Base-by-base conservation (phyloP, 2,888 invertebrate species). In the Drosophila fulvimacula region DNA sequence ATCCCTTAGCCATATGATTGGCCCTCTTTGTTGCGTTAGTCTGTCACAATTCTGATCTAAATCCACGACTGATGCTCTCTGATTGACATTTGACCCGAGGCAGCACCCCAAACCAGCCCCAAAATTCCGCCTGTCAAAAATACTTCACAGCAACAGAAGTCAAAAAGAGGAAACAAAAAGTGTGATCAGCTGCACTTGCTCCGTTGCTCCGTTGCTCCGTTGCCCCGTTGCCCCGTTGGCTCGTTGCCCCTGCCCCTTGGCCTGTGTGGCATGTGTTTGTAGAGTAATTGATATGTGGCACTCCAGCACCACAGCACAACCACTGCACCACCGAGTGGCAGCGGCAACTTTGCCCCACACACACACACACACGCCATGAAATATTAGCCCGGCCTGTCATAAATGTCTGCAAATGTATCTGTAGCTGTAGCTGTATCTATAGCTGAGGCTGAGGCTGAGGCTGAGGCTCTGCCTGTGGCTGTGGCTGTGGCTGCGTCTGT, bases 251-350 rank as follows among this genome's bases (percentile, higher is more conserved):
- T 48, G 60, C 53, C 30, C 49, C 17, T 36, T 39, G 44, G 59
- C 49, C 53, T 72, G 69, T 68, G 69, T 71, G 79, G 81, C 87
- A 84, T 91, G 85, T 91, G 90, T 91, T 91, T 91, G 85, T 84
- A 76, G 75, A 88, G 91, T 91, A 91, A 91, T 91, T 91, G 91
- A 91, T 91, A 91, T 88, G 48, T 48, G 88, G 87, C 88, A 90
- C 91, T 46, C 57, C 44, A 13, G 36, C 57, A 82, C 69, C 46
- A 83, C 68, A 36, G 46, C 39, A 69, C 39, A 69, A 71, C 53
- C 70, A 60, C 68, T 55, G 57, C 75, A 63, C 56, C 69, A 64
- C 58, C 60, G 61, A 56, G 48, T 10, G 11, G 30, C 63, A 71
- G 53, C 55, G 32, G 62, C 67, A 68, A 58, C 81, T 69, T 63